Evolutionary conservation across 1,140 invertebrate genomes (phyloP).

Genomic region (Phocides pigmalion): DNA sequence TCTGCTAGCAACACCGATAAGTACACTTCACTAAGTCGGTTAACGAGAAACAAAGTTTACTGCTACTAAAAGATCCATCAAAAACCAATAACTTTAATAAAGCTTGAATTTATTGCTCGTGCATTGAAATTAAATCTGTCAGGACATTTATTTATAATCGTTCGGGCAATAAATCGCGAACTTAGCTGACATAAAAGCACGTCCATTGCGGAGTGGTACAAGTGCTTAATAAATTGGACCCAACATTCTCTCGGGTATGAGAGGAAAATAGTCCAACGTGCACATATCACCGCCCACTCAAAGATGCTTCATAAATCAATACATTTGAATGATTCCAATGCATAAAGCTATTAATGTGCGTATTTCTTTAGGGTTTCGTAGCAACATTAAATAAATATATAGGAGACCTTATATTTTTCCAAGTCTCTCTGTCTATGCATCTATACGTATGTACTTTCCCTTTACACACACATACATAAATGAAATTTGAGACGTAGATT

Average conservation of each 20-base stretch:
- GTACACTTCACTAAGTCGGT: too few species aligned
- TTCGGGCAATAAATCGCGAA: conserved; percentile 31
- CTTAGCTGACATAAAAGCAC: conserved; percentile 37
- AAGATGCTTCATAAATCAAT: conserved; percentile 59
- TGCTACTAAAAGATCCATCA: conserved; percentile 17
- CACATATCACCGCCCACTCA: conserved; percentile 55
- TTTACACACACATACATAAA: too few species aligned
- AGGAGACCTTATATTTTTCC: too few species aligned
- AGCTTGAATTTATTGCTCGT: conserved; percentile 22
- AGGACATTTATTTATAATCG: conserved; percentile 35
- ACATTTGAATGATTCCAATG: conserved; percentile 48
- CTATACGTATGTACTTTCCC: too few species aligned
- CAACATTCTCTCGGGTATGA: conserved; percentile 35
- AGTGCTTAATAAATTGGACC: conserved; percentile 36
- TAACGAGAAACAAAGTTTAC: neutral
- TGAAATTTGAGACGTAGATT: too few species aligned
- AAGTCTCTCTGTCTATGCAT: too few species aligned
- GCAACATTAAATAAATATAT: too few species aligned
- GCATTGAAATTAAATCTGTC: conserved; percentile 36
- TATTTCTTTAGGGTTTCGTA: conserved; percentile 10
- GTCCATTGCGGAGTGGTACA: conserved; percentile 37
- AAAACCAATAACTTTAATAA: conserved; percentile 32
- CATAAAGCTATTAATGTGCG: conserved; percentile 43
- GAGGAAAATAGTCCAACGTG: conserved; percentile 34
- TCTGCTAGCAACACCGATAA: too few species aligned